Evolutionary conservation across 64 coral and sea anemone species (phyloP).

Genomic region (Montipora sp.): DNA sequence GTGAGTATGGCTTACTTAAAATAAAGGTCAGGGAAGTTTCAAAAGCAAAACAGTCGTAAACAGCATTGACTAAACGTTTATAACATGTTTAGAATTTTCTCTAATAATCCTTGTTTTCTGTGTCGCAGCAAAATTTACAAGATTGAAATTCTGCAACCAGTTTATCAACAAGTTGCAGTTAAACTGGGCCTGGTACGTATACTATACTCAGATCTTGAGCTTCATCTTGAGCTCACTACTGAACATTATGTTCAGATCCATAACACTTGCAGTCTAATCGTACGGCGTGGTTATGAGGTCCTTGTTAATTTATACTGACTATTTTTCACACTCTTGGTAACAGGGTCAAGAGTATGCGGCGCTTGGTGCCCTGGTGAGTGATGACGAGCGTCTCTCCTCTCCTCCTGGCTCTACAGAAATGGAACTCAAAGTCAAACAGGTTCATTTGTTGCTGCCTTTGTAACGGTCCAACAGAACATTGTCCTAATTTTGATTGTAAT

Average conservation of each 20-base stretch:
- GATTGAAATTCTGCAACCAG: slow-evolving; percentile 92
- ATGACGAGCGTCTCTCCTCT: slow-evolving; percentile 91
- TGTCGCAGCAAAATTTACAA: slow-evolving; percentile 91
- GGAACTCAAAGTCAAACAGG: slow-evolving; percentile 98
- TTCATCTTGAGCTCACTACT: background rate
- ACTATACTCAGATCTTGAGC: background rate
- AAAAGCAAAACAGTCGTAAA: background rate
- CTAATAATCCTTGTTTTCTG: background rate
- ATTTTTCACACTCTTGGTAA: background rate
- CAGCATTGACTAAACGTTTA: no score
- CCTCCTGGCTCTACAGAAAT: slow-evolving; percentile 93
- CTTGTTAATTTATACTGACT: no score
- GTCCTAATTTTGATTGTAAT: background rate
- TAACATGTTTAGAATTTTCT: background rate
- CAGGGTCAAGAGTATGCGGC: slow-evolving; percentile 93
- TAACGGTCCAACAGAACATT: background rate
- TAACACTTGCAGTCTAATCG: background rate
- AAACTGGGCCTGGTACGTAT: slow-evolving; percentile 84
- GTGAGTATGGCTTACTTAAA: slow-evolving; percentile 27
- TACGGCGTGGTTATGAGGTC: background rate
- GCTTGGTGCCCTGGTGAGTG: slow-evolving; percentile 77
- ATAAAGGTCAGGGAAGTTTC: background rate
- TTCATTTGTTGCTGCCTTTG: slow-evolving; percentile 1
- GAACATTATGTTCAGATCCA: no score
- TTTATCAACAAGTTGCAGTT: slow-evolving; percentile 93